A percentile compares a stretch with the other conserved stretches of the same genome.
Evolutionary conservation across 1,140 invertebrate species (phyloP).

Genomic region (Stegodyphus mimosarum): DNA sequence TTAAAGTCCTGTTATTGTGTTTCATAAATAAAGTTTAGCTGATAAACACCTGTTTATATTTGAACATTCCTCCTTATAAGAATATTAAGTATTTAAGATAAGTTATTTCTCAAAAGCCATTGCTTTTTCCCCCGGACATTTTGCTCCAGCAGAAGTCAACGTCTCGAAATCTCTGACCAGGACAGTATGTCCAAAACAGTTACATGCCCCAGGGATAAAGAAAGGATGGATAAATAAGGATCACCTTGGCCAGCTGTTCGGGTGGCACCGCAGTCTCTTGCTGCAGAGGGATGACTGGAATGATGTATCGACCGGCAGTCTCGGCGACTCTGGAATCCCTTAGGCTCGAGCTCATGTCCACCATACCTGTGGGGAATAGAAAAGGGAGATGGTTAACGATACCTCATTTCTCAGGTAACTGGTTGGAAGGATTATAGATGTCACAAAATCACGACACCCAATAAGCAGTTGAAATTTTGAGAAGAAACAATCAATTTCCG

Average conservation of each 20-base stretch:
- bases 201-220: not conserved
- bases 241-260: slow-evolving; percentile 64
- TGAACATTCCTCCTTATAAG: too few species aligned
- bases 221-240: not conserved
- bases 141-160: not conserved
- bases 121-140: not conserved
- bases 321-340: slow-evolving; percentile 45
- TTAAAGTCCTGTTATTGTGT: too few species aligned
- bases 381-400: not conserved
- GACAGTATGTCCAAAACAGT: not conserved
- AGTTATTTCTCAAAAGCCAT: not conserved
- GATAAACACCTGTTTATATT: too few species aligned
- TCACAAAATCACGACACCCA: too few species aligned
- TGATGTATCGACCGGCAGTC: slow-evolving; percentile 61
- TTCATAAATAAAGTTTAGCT: too few species aligned
- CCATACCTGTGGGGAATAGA: slow-evolving; percentile 38
- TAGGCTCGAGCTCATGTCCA: slow-evolving; percentile 57
- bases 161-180: not conserved
- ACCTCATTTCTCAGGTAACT: not conserved
- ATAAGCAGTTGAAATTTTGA: too few species aligned
- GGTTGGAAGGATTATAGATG: not conserved
- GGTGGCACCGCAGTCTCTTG: slow-evolving; percentile 61
- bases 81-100: too few species aligned
- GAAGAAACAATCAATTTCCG: too few species aligned
- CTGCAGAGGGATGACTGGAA: slow-evolving; percentile 63